Percentiles rank a stretch among this genome's conserved stretches.
Conservation (phyloP, 2,797 vertebrate genomes). For the Gallinago solitaria region DNA sequence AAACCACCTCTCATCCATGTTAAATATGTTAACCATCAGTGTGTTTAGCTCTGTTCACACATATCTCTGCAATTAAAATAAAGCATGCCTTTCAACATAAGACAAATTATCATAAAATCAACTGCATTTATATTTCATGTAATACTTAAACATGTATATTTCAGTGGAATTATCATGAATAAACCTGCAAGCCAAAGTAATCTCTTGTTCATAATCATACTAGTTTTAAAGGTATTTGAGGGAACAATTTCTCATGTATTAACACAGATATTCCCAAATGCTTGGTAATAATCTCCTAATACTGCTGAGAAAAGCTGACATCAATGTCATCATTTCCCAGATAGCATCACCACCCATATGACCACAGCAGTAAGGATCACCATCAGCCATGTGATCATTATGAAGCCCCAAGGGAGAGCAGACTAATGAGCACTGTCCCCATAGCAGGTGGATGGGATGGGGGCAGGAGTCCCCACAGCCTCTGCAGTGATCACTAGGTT, state of each 20-base stretch:
- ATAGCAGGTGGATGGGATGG: not conserved
- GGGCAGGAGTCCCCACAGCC: not conserved
- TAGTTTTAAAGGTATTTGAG: not conserved
- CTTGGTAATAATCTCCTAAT: not conserved
- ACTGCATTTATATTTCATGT: not conserved
- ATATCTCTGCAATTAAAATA: not conserved
- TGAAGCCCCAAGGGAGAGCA: fast-evolving
- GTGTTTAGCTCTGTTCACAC: not conserved
- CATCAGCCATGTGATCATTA: not conserved
- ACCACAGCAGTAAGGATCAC: not conserved
- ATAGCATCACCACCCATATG: fast-evolving
- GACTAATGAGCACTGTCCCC: not conserved
- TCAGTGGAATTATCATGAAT: not conserved
- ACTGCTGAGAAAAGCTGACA: not conserved
- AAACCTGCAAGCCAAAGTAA: not conserved
- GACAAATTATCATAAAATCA: not conserved
- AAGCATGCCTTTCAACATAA: not conserved
- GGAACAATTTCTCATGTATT: not conserved
- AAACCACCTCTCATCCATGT: not conserved
- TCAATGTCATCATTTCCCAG: not conserved
- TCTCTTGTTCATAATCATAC: not conserved
- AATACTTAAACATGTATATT: not conserved
- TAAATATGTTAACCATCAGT: not conserved
- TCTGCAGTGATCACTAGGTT: not conserved
- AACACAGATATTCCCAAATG: not conserved